phyloP scores from a whole-genome alignment of 2,888 invertebrate genomes.

The Ferrisia virgata region DNA sequence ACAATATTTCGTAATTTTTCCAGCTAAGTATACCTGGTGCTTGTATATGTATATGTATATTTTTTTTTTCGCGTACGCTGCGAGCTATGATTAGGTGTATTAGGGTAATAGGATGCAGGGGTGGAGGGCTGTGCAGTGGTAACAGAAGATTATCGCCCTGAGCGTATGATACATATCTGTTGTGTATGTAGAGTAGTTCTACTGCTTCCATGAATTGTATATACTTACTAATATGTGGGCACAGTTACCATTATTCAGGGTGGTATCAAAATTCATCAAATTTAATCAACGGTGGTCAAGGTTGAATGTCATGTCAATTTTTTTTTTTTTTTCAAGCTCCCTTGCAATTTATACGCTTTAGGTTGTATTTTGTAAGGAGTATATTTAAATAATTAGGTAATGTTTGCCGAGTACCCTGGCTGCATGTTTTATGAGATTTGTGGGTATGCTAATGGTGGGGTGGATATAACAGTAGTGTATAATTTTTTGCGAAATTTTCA shows the following conservation, averaged over 20 bases:
- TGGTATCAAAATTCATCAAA: neutral
- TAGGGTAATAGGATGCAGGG: neutral
- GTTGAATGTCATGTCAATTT: neutral
- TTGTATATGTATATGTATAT: no score
- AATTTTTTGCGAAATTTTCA: no score
- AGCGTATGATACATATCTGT: neutral
- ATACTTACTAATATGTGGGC: no score
- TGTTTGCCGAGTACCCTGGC: no score
- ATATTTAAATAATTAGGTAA: no score
- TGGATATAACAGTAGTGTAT: no score
- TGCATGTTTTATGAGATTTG: no score
- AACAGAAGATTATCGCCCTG: neutral
- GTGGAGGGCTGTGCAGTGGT: neutral
- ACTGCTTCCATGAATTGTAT: neutral
- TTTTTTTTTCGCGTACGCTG: neutral
- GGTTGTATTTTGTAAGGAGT: neutral
- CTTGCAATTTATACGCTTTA: neutral
- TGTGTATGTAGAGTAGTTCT: no score
- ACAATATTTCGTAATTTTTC: constrained; percentile 9
- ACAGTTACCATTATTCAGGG: neutral
- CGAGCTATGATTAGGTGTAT: neutral
- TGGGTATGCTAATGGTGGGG: no score
- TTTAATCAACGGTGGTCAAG: neutral
- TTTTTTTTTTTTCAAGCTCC: no score
- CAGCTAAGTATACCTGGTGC: neutral